Percentiles rank a stretch among this genome's conserved stretches.
These are phyloP conservation scores for Andrena trimmerana DNA, from an alignment of 2,888 invertebrate species.

Conservation along the genomic window DNA sequence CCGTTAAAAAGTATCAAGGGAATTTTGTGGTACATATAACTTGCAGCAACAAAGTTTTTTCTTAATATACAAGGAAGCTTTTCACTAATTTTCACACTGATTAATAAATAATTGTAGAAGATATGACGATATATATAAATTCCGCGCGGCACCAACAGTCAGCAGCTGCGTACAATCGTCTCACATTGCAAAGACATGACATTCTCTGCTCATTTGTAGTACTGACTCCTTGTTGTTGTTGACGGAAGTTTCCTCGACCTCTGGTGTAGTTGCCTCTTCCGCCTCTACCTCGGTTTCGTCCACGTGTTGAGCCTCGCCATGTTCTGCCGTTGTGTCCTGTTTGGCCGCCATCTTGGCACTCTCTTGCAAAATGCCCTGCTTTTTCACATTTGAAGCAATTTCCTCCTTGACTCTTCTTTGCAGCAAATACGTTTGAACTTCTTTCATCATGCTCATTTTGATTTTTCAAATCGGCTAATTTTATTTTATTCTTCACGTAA, in stretches of 20 bases:
- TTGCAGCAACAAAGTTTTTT: too few species aligned
- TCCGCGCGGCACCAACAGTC: too few species aligned
- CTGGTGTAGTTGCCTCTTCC: neutral
- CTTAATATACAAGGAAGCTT: too few species aligned
- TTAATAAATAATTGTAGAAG: too few species aligned
- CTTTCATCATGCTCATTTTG: slow-evolving; percentile 6
- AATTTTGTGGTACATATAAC: too few species aligned
- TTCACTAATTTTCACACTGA: too few species aligned
- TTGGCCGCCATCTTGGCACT: slow-evolving; percentile 26
- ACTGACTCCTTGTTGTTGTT: neutral
- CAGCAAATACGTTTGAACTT: slow-evolving; percentile 47
- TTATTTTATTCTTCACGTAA: slow-evolving; percentile 69
- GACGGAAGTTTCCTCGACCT: neutral
- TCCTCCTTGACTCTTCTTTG: neutral
- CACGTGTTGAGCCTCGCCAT: slow-evolving; percentile 15
- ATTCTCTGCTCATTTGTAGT: neutral
- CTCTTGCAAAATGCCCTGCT: neutral
- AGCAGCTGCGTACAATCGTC: too few species aligned
- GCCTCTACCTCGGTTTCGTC: neutral
- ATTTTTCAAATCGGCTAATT: slow-evolving; percentile 30
- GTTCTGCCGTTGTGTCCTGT: neutral
- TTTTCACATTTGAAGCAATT: slow-evolving; percentile 1
- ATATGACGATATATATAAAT: too few species aligned
- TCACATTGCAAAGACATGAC: too few species aligned
- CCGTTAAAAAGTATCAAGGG: too few species aligned